Conservation (phyloP, 2,888 invertebrate species). For the Lasioglossum pauxillum region DNA sequence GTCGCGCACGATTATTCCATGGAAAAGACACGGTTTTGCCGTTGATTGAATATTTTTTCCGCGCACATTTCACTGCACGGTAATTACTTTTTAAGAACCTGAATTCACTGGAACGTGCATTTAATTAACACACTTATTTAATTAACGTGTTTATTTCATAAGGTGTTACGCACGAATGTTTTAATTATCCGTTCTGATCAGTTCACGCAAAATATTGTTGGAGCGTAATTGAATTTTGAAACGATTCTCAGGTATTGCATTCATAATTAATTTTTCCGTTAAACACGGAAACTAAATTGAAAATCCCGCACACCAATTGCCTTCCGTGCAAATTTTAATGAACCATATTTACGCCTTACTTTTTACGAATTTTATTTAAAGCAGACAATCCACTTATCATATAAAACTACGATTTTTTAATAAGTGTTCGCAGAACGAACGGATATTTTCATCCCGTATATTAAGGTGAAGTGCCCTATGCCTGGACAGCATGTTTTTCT, state of each 20-base stretch:
- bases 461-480: too few species aligned
- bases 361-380: background rate
- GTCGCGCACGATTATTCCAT: constrained; percentile 1
- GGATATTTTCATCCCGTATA: too few species aligned
- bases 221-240: background rate
- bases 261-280: background rate
- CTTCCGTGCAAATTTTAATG: background rate
- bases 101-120: background rate
- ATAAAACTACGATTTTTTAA: background rate
- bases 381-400: background rate
- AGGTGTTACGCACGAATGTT: background rate
- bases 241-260: background rate
- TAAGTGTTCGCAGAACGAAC: too few species aligned
- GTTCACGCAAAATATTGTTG: background rate
- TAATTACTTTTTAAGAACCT: constrained; percentile 5
- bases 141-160: background rate
- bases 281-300: background rate
- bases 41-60: constrained; percentile 15
- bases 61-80: background rate
- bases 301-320: background rate
- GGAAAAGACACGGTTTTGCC: background rate
- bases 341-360: background rate
- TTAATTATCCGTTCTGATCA: background rate
- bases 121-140: constrained; percentile 5
- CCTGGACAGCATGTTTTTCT: too few species aligned